Evolutionary conservation across 1,140 invertebrate genomes (phyloP).

Genomic region (Acromyrmex heyeri): DNA sequence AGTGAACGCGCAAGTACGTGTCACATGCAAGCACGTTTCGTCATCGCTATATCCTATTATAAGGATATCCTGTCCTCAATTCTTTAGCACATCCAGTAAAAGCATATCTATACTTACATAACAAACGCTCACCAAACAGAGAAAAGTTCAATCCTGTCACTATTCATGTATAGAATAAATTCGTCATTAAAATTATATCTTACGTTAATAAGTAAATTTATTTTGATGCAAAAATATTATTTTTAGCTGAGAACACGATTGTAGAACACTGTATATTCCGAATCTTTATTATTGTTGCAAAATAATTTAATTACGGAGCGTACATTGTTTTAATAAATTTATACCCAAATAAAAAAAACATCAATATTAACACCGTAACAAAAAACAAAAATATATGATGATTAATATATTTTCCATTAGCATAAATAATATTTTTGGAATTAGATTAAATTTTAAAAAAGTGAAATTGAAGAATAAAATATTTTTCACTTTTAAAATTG

Average conservation of each 20-base stretch:
- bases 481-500: neutral
- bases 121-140: neutral
- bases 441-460: neutral
- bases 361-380: neutral
- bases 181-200: neutral
- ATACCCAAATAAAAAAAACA: neutral
- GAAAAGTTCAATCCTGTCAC: neutral
- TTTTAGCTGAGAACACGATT: neutral
- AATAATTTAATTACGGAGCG: slow-evolving; percentile 12
- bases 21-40: slow-evolving; percentile 46
- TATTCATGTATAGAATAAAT: neutral
- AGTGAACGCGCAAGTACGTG: slow-evolving; percentile 29
- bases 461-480: neutral
- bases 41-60: slow-evolving; percentile 17
- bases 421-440: neutral
- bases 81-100: neutral
- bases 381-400: neutral
- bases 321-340: slow-evolving; percentile 2
- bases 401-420: neutral
- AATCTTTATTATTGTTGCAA: slow-evolving; percentile 12
- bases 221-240: neutral
- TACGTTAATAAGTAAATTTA: neutral
- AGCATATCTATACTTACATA: neutral
- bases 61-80: neutral
- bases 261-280: neutral